Evolutionary conservation across 2,113 vertebrate species (phyloP).

Genomic region (Gallinago media): DNA sequence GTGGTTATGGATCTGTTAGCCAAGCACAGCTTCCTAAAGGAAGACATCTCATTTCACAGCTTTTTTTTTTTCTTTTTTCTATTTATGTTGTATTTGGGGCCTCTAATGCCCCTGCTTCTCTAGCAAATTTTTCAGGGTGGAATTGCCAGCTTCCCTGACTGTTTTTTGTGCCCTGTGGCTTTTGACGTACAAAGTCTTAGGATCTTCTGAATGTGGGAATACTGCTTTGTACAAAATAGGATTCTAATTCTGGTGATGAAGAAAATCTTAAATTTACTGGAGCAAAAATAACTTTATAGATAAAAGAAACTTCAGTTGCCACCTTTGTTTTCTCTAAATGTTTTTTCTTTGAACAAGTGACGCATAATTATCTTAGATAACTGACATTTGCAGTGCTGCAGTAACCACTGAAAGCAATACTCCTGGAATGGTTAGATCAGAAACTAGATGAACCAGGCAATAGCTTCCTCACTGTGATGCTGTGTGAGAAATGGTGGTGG

Average conservation of each 20-base stretch:
- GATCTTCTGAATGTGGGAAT: neutral
- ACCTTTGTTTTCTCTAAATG: neutral
- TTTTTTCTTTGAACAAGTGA: neutral
- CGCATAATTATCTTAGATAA: neutral
- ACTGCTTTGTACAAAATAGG: neutral
- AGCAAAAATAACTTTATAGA: neutral
- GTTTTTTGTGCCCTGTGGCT: neutral
- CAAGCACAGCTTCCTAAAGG: neutral
- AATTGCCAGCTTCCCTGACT: neutral
- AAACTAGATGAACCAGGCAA: neutral
- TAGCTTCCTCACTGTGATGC: fast-evolving
- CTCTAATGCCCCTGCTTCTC: neutral
- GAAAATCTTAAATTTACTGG: neutral
- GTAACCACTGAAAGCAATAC: neutral
- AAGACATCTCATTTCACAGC: neutral
- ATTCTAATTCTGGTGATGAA: neutral
- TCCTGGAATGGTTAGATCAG: neutral
- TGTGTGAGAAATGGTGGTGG: neutral
- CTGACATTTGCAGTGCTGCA: neutral
- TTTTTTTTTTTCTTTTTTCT: neutral
- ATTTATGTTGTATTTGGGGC: fast-evolving
- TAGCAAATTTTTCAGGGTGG: neutral
- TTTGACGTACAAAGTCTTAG: neutral
- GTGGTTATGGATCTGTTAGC: neutral
- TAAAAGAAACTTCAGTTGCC: neutral